A percentile compares a stretch with the other conserved stretches of the same genome.
phyloP scores from a whole-genome alignment of 2,113 vertebrate species.

The Cromileptes altivelis region DNA sequence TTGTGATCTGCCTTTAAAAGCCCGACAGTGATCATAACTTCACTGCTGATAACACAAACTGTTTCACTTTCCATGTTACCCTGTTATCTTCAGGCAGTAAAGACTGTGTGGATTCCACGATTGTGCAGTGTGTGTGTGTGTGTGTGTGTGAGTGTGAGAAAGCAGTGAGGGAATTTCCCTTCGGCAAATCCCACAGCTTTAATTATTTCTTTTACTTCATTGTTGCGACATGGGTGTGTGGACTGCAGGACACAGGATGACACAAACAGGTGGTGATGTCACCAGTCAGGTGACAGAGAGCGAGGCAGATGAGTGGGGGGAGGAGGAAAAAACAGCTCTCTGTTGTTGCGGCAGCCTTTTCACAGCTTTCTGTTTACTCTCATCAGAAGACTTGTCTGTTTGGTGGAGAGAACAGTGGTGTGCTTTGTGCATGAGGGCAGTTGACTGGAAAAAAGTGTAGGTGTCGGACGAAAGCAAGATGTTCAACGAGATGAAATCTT shows the following conservation, averaged over 20 bases:
- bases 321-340: background rate
- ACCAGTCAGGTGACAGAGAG: conserved; percentile 68
- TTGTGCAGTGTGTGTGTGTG: background rate
- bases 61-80: conserved; percentile 8
- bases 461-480: background rate
- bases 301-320: background rate
- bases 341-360: background rate
- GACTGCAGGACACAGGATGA: background rate
- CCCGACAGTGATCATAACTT: conserved; percentile 19
- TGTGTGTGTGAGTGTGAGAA: background rate
- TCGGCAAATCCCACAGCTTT: background rate
- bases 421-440: conserved; percentile 9
- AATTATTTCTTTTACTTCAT: background rate
- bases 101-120: conserved; percentile 5
- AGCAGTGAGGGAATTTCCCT: conserved; percentile 3
- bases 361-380: conserved; percentile 5
- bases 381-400: conserved; percentile 24
- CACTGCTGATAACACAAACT: conserved; percentile 3
- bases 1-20: background rate
- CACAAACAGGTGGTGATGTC: conserved; percentile 50
- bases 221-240: conserved; percentile 35
- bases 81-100: conserved; percentile 14
- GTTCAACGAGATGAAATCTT: background rate
- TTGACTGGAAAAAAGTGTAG: background rate
- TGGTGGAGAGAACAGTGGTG: conserved; percentile 14